Conservation (phyloP, 2,888 invertebrate species). For the Oxycera nigricornis region DNA sequence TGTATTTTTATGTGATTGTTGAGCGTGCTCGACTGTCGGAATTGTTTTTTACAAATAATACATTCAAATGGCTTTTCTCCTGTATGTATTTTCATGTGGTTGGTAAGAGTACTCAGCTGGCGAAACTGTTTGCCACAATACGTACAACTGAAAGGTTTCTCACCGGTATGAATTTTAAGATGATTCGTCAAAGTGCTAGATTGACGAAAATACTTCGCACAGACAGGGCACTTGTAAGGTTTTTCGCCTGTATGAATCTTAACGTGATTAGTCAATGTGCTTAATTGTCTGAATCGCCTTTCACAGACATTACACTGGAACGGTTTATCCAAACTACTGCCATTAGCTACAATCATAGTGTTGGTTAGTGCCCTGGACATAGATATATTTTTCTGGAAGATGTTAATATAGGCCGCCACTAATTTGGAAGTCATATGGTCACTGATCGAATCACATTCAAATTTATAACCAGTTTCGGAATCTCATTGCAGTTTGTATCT, state of each 20-base stretch:
- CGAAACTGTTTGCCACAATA: constrained; percentile 62
- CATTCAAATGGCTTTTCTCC: constrained; percentile 63
- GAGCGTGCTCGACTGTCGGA: constrained; percentile 61
- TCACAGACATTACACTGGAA: constrained; percentile 62
- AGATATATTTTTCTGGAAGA: too few species aligned
- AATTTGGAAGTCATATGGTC: too few species aligned
- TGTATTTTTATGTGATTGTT: constrained; percentile 63
- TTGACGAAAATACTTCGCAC: constrained; percentile 63
- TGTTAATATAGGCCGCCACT: too few species aligned
- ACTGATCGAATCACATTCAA: too few species aligned
- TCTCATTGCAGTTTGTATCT: too few species aligned
- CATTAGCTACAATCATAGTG: constrained; percentile 40
- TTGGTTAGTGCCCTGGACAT: constrained; percentile 45
- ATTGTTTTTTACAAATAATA: constrained; percentile 61
- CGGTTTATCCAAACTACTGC: constrained; percentile 55
- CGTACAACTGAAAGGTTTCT: constrained; percentile 61
- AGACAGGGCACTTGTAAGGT: constrained; percentile 62
- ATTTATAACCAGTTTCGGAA: too few species aligned
- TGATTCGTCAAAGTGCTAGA: constrained; percentile 62
- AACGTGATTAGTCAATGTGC: constrained; percentile 62
- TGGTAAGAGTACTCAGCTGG: constrained; percentile 59
- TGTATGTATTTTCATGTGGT: constrained; percentile 61
- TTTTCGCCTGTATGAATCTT: constrained; percentile 63
- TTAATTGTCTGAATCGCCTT: constrained; percentile 61
- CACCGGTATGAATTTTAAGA: constrained; percentile 62